Conservation (phyloP, 2,113 vertebrate species). For the Seriola aureovittata region DNA sequence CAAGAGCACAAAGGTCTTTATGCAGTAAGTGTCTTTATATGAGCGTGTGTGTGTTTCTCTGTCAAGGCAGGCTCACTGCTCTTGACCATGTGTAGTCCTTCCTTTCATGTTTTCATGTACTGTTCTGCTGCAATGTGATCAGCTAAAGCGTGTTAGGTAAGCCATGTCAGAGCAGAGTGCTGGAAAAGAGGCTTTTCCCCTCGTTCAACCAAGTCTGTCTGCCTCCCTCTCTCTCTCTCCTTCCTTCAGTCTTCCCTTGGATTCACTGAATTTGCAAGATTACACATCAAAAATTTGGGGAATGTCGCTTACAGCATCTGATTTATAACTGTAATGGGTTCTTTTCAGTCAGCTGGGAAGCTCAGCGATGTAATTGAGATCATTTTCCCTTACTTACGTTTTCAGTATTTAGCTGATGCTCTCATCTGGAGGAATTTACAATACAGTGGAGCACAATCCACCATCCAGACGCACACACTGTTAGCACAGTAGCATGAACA, state of each 20-base stretch:
- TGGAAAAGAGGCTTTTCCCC: constrained; percentile 54
- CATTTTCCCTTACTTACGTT: background rate
- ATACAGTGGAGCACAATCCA: background rate
- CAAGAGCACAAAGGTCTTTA: constrained; percentile 9
- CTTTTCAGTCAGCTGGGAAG: background rate
- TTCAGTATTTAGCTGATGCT: background rate
- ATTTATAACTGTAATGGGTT: background rate
- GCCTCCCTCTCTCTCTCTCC: background rate
- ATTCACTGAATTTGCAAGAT: constrained; percentile 8
- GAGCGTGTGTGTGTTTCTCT: constrained; percentile 28
- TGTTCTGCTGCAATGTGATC: constrained; percentile 65
- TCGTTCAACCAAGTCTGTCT: constrained; percentile 3
- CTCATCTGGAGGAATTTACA: background rate
- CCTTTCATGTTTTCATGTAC: constrained; percentile 46
- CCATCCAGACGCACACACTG: background rate
- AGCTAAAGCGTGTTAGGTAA: constrained; percentile 63
- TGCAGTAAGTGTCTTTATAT: constrained; percentile 14
- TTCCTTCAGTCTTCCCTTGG: background rate
- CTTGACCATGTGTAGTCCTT: background rate
- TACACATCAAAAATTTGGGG: background rate
- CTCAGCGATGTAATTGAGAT: background rate
- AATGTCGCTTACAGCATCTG: background rate
- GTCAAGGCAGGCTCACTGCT: constrained; percentile 34
- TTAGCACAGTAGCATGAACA: background rate
- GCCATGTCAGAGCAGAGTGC: constrained; percentile 44